A percentile compares a stretch with the other conserved stretches of the same genome.
These are phyloP conservation scores for Xenopus petersii DNA, from an alignment of 2,797 vertebrate genomes.

Conservation along the genomic window DNA sequence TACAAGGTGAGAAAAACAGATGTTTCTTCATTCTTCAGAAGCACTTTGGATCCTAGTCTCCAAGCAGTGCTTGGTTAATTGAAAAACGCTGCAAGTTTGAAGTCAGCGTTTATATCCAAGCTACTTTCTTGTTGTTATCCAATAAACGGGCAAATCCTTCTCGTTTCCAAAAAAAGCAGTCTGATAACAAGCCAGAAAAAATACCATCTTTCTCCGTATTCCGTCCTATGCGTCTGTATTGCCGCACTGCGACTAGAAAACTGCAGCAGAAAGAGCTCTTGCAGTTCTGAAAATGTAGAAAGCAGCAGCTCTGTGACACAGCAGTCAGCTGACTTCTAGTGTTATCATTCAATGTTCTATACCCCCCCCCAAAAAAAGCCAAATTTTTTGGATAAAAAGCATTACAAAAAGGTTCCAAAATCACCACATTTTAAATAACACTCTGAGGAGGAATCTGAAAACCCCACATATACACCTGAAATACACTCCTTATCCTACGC, in stretches of 20 bases:
- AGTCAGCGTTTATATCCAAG: conserved; percentile 69
- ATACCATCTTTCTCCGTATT: conserved; percentile 62
- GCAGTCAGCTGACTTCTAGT: conserved; percentile 79
- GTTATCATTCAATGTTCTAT: conserved; percentile 75
- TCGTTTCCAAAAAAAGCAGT: conserved; percentile 64
- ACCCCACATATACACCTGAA: conserved; percentile 41
- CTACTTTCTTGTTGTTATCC: conserved; percentile 66
- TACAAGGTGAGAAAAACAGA: conserved; percentile 55
- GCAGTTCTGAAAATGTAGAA: conserved; percentile 71
- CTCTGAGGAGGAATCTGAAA: not conserved
- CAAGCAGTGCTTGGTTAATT: conserved; percentile 61
- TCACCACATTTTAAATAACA: conserved; percentile 37
- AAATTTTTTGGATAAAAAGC: conserved; percentile 60
- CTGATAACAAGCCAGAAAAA: conserved; percentile 59
- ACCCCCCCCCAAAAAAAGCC: conserved; percentile 55
- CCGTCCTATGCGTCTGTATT: conserved; percentile 67
- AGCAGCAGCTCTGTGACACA: conserved; percentile 71
- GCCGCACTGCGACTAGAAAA: conserved; percentile 72
- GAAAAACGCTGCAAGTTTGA: conserved; percentile 67
- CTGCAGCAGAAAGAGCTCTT: conserved; percentile 71
- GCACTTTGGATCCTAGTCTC: conserved; percentile 58
- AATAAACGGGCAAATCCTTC: conserved; percentile 61
- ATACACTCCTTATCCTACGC: conserved; percentile 36
- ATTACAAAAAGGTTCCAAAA: conserved; percentile 59
- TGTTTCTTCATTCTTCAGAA: conserved; percentile 61